Evolutionary conservation across 2,797 vertebrate genomes (phyloP), one percentile per base, ranked within the genome.

Genomic region (Ficedula albicollis): DNA sequence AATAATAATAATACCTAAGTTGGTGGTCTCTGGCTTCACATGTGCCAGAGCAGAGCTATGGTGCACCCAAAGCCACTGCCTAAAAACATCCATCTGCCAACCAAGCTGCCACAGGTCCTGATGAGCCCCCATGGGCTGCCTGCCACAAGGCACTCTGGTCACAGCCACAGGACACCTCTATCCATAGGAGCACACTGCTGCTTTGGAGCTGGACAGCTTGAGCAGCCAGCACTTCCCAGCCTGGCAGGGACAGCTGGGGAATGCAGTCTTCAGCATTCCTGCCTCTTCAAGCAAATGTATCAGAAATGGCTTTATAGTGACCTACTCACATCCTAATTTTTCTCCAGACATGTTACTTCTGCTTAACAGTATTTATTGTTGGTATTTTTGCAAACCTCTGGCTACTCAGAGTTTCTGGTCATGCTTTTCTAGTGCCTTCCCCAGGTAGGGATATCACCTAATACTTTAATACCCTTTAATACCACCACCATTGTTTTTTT

Each of bases 241-340:
- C 77, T 84, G 60, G 52, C 64, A 77, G 38, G 43, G 58, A n/a
- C 34, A 72, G 49, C 58, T 29, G 30, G 30, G n/a, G 34, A 76
- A 54, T 39, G 17, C 43, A 69, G 13, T 6, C 39, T 19, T 67
- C 26, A 48, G 18, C 34, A 18, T 63, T 49, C 84, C 27, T 36
- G 16, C 29, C 64, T 60, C 15, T 9, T 56, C 52, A 67, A 75
- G 43, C 15, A 79, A 86, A 74, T 18, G 19, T 20, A 17, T 38
- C 0, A 0, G 34, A 49, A 32, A 38, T 20, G 49, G 66, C 16
- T 60, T 55, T 34, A 18, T 0, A 66, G 60, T 19, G 32, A 30
- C 68, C 55, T 48, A 15, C 12, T 49, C 56, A 46, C 26, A 30
- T 17, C 58, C 27, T 84, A 30, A 66, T 22, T 29, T 74, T 89